Conservation (phyloP, 2,888 invertebrate genomes). For the Atrina japonica region DNA sequence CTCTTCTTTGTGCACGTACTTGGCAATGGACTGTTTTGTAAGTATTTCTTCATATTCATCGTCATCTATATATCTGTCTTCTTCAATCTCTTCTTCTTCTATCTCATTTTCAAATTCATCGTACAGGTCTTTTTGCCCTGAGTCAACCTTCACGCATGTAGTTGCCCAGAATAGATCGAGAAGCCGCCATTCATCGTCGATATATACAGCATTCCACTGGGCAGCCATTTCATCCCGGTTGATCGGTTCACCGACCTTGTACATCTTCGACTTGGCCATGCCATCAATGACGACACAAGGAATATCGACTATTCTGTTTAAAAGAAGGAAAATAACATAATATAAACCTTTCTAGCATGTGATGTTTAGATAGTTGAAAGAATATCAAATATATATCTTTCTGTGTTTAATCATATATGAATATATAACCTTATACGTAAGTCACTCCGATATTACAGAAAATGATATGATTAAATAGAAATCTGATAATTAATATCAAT, state of each 20-base stretch:
- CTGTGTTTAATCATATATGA: too few species aligned
- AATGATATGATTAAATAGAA: too few species aligned
- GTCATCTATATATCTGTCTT: conserved; percentile 58
- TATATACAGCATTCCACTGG: conserved; percentile 75
- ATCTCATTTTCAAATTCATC: conserved; percentile 49
- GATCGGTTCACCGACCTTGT: conserved; percentile 66
- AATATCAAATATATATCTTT: too few species aligned
- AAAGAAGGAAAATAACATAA: not conserved
- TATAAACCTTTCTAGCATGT: too few species aligned
- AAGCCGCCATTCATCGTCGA: conserved; percentile 69
- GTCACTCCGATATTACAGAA: too few species aligned
- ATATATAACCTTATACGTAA: too few species aligned
- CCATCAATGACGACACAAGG: conserved; percentile 70
- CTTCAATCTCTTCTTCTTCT: conserved; percentile 19
- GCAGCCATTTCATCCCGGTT: conserved; percentile 65
- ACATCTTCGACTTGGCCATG: conserved; percentile 74
- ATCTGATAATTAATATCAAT: too few species aligned
- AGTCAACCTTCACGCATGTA: conserved; percentile 59
- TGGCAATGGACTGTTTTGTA: not conserved
- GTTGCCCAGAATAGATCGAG: conserved; percentile 75
- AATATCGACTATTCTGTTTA: conserved; percentile 64
- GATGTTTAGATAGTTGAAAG: too few species aligned
- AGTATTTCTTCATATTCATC: conserved; percentile 5
- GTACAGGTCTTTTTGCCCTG: conserved; percentile 50
- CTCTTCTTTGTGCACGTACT: conserved; percentile 21